phyloP scores from a whole-genome alignment of 2,113 vertebrate species.

The Ciconia boyciana region DNA sequence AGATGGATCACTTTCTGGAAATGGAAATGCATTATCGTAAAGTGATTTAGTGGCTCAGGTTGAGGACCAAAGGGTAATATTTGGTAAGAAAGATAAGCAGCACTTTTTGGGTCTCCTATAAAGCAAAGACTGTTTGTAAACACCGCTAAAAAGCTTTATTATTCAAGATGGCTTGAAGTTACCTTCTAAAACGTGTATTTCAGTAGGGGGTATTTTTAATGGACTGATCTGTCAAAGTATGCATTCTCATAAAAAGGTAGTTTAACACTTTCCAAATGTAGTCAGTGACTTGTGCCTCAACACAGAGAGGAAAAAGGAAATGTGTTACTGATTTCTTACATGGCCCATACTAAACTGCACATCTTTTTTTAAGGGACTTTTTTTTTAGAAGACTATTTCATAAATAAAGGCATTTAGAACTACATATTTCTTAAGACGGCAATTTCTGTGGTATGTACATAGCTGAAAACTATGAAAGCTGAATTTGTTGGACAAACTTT shows the following conservation, averaged over 20 bases:
- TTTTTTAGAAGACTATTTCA: neutral
- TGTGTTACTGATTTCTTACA: neutral
- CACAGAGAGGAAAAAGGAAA: neutral
- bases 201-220: neutral
- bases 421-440: neutral
- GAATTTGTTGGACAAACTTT: neutral
- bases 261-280: neutral
- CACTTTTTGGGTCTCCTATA: neutral
- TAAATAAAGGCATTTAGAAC: neutral
- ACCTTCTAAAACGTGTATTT: neutral
- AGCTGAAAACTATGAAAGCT: neutral
- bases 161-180: neutral
- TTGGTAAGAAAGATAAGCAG: neutral
- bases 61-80: neutral
- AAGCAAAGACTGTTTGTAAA: neutral
- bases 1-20: neutral
- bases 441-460: neutral
- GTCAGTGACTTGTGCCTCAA: neutral
- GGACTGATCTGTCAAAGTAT: neutral
- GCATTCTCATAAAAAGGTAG: neutral
- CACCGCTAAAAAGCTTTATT: neutral
- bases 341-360: neutral
- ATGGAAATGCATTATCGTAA: neutral
- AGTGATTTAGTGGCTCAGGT: neutral
- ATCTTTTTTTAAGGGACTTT: neutral